Evolutionary conservation across 1,140 invertebrate species (phyloP).

Genomic region (Lutraria rhynchaena): DNA sequence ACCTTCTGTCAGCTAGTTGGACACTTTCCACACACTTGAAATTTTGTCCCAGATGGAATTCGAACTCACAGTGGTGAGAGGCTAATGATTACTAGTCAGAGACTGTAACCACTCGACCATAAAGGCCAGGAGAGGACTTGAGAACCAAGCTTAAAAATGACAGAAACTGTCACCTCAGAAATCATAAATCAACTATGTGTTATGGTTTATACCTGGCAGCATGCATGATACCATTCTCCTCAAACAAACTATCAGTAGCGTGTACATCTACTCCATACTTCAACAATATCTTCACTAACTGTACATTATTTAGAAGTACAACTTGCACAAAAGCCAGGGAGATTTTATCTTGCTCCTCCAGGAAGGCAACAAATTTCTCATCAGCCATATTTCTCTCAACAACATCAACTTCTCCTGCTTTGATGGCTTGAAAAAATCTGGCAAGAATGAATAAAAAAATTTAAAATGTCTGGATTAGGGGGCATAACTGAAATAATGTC

Average conservation of each 20-base stretch:
- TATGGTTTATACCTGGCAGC: constrained; percentile 32
- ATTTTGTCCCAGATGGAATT: too few species aligned
- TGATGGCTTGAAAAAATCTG: constrained; percentile 43
- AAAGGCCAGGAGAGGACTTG: too few species aligned
- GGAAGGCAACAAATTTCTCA: constrained; percentile 4
- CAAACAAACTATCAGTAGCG: constrained; percentile 37
- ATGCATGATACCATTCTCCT: constrained; percentile 58
- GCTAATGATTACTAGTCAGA: too few species aligned
- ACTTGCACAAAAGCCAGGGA: constrained; percentile 51
- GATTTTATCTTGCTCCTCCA: constrained; percentile 40
- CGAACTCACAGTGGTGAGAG: too few species aligned
- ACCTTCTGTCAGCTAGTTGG: too few species aligned
- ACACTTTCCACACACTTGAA: too few species aligned
- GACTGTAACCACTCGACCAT: too few species aligned
- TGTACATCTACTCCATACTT: constrained; percentile 41
- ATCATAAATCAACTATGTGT: too few species aligned
- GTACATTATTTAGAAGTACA: constrained; percentile 43
- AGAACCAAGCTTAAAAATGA: too few species aligned
- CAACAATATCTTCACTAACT: constrained; percentile 27
- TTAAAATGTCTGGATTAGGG: too few species aligned
- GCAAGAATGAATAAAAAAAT: not conserved
- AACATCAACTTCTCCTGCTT: constrained; percentile 18
- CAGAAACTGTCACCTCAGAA: too few species aligned
- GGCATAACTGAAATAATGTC: too few species aligned
- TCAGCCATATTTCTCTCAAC: constrained; percentile 11